Base-by-base conservation (phyloP, 2,113 vertebrate species). In the Dolichotis patagonum region DNA sequence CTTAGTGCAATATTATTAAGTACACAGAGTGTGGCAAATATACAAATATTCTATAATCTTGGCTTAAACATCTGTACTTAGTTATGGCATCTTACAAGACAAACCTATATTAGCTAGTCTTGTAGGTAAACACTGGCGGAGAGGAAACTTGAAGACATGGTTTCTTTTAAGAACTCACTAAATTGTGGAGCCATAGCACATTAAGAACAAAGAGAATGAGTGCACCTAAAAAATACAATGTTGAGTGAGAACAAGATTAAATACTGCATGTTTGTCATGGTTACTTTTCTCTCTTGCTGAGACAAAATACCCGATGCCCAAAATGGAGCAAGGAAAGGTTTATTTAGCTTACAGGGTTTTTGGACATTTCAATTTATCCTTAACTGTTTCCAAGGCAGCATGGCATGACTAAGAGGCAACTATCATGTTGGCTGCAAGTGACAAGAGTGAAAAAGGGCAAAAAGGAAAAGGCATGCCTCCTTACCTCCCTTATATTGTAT, bases 1-100 rank as follows among this genome's bases (percentile, higher is more conserved):
- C 90, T 94, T 96, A 89, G 81, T 97, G 89, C 87, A 60, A 95
- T 92, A 38, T 73, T 94, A 69, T 65, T 95, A 97, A 81, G 90
- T 96, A 95, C 12, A 87, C 41, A 88, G 3, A 63, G 63, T 82
- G 38, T 77, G 77, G 67, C 92, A 95, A 73, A 52, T 69, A 63
- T 60, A 54, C 22, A 95, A 82, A 97, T 63, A 96, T 83, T 94
- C 85, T 94, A 92, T 7, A 90, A 94, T 65, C 28, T 43, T 75
- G 28, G 20, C 62, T n/a, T 49, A 12, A 56, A 92, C 41, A 94
- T 86, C 30, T 7, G 41, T 67, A 75, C 10, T 65, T 85, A 35
- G 22, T 65, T 58, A 54, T 95, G 35, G 26, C 14, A 90, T 85
- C 95, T 95, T 73, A 65, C 0, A 77, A 46, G 87, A 88, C 12